Base-by-base conservation (phyloP, 2,888 invertebrate species). In the Beris morrisii region DNA sequence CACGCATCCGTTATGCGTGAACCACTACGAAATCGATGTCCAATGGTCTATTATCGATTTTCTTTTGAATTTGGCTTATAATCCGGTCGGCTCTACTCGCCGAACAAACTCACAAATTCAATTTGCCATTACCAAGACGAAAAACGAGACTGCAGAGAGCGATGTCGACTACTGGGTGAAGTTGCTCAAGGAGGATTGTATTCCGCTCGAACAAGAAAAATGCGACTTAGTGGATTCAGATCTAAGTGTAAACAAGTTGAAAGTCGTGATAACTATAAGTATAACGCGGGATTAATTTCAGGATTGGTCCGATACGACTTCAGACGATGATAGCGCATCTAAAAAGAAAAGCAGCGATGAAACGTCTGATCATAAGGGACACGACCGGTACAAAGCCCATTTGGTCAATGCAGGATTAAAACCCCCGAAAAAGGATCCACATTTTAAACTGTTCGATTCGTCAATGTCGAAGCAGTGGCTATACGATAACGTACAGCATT, bases 21-120 rank as follows among this genome's bases (percentile, higher is more conserved):
- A 74, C 13, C 77, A 78, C 54, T 74, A 76, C 65, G 76, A 79
- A 69, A 72, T 75, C 50, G 83, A 84, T 71, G 72, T 83, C 1
- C 82, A 83, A 68, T 84, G 84, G 83, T 77, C 81, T 0, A 66
- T 84, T 45, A 69, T 85, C 5, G 81, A 82, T 28, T 76, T 85
- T 12, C 69, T 85, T 4, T 70, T 84, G 2, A 73, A 79, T 68
- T 70, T 84, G 9, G 77, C 84, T 0, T 71, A 76, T 53, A 77
- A 76, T 71, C 80, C 81, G 0, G 74, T 78, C 3, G 77, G 75
- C 4, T 75, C 75, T 4, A 67, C 79, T 11, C 73, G 75, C 1
- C 72, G 69, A 9, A 75, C 76, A 56, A 73, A 75, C 50, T 61
- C 70, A 3, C 53, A 64, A 68, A 45, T 55, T 48, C 22, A 67